These are phyloP conservation scores for Todiramphus saurophagus DNA, from an alignment of 2,113 vertebrate species.

Conservation along the genomic window DNA sequence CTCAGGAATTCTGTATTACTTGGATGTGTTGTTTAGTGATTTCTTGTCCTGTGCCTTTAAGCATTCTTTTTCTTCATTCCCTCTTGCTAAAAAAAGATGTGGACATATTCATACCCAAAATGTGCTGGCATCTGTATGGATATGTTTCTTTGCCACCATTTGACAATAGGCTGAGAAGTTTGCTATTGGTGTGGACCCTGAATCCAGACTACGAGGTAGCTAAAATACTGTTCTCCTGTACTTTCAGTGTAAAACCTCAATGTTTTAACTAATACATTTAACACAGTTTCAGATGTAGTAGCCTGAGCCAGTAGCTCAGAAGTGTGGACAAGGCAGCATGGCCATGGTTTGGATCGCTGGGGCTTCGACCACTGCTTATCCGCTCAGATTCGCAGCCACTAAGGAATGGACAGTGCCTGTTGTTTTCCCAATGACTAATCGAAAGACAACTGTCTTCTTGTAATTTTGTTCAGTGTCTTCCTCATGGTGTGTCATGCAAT, in stretches of 20 bases:
- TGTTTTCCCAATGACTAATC: background rate
- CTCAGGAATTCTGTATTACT: constrained; percentile 19
- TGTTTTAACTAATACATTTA: background rate
- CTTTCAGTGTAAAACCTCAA: background rate
- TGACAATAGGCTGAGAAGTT: background rate
- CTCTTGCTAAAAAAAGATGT: background rate
- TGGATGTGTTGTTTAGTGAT: background rate
- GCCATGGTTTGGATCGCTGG: background rate
- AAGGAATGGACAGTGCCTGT: accelerated
- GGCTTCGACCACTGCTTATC: background rate
- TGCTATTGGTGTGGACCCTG: background rate
- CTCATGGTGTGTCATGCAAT: accelerated
- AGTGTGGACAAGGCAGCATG: accelerated
- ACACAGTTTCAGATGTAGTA: background rate
- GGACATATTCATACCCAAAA: background rate
- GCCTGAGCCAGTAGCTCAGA: background rate
- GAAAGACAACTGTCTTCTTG: background rate
- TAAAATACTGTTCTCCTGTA: background rate
- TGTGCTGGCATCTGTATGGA: accelerated
- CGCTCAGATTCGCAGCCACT: background rate
- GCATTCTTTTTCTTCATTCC: background rate
- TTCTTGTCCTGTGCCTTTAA: background rate
- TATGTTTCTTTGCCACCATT: background rate
- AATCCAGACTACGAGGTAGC: background rate
- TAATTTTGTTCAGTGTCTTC: background rate